Conservation (phyloP, 1,140 invertebrate species). For the Drosophila tropicalis region DNA sequence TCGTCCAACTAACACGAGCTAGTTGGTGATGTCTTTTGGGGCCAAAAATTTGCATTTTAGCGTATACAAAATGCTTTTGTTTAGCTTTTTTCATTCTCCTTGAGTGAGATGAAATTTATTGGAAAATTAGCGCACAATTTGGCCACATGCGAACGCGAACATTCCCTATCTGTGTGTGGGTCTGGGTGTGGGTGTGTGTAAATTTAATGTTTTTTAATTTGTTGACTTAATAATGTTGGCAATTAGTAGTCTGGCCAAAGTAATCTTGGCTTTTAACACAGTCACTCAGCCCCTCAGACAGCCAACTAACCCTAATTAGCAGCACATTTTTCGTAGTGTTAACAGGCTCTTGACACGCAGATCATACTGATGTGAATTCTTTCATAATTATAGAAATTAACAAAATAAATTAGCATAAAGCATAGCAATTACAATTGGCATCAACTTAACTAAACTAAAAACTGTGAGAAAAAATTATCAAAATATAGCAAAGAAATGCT, state of each 20-base stretch:
- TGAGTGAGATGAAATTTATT: slow-evolving; percentile 77
- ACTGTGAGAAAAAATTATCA: neutral
- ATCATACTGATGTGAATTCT: slow-evolving; percentile 22
- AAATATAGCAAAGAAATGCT: neutral
- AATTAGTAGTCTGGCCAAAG: slow-evolving; percentile 59
- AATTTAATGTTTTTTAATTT: slow-evolving; percentile 53
- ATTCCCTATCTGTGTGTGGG: slow-evolving; percentile 19
- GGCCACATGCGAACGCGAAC: slow-evolving; percentile 39
- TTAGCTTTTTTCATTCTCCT: slow-evolving; percentile 63
- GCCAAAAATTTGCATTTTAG: slow-evolving; percentile 78
- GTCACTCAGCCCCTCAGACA: too few relatives aligned
- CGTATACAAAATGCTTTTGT: slow-evolving; percentile 70
- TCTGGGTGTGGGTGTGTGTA: slow-evolving; percentile 37
- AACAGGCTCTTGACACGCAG: slow-evolving; percentile 55
- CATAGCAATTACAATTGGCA: slow-evolving; percentile 18
- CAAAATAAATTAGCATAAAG: slow-evolving; percentile 22
- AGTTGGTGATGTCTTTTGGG: slow-evolving; percentile 28
- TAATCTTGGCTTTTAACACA: slow-evolving; percentile 27
- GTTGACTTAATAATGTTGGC: slow-evolving; percentile 37
- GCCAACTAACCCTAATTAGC: slow-evolving; percentile 54
- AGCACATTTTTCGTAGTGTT: slow-evolving; percentile 67
- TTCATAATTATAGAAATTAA: slow-evolving; percentile 28
- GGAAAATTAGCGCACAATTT: slow-evolving; percentile 73
- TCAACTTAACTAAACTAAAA: slow-evolving; percentile 3
- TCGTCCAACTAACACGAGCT: neutral